Base-by-base conservation (phyloP, 1,140 invertebrate genomes). In the Piezodorus guildinii region DNA sequence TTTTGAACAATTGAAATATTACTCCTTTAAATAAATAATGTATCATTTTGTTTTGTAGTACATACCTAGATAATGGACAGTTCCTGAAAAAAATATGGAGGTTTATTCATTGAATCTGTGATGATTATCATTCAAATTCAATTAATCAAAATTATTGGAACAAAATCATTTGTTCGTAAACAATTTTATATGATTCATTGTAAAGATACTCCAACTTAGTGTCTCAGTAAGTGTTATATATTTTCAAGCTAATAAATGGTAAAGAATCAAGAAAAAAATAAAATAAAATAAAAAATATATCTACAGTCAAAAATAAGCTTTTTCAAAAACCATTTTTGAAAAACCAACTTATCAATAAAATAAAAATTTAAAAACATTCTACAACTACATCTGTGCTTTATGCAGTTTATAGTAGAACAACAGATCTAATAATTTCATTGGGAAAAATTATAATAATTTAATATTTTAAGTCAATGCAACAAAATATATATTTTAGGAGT, bases 71-170 rank as follows among this genome's bases (percentile, higher is more conserved):
- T 43, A 67, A 60, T 46, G 62, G 44, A 52, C 63, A 30, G 66
- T 60, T 64, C 62, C 62, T 67, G 63, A 25, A 67, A 67, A 67
- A 65, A 65, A 34, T 65, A 62, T 12, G 63, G 25, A 30, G 58
- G 16, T 39, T 60, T 60, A 60, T 60, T 60, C 30, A 43, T 60
- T 25, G 43, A 34, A 17, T 60, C 58, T 60, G 23, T 56, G 52
- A 56, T 25, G 52, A 19, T 56, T 9, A 56, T 23, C 23, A 56
- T 21, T 56, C 52, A 49, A 39, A 39, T 39, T 39, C 34, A 39
- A 39, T 39, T 39, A 39, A 39, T 39, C 34, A 39, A 39, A 39
- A 10, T 39, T 39, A 39, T 10, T 10, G 12, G 4, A 39, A 12
- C 9, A 39, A 6, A 10, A 39, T 39, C 6, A 39, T 39, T 56